Evolutionary conservation across 2,888 invertebrate species (phyloP).

Genomic region (Oxyteleia sp.): DNA sequence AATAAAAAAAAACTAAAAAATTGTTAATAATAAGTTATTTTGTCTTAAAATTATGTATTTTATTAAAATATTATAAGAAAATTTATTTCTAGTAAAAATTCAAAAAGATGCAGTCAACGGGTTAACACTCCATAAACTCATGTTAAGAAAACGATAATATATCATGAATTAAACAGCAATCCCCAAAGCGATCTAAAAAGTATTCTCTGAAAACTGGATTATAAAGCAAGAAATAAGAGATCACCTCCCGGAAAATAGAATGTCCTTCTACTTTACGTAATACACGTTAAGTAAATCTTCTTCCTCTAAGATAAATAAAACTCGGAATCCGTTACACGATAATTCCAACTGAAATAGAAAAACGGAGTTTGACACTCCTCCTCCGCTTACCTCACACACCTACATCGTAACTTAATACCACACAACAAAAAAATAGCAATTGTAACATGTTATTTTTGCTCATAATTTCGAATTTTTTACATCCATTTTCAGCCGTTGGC

Average conservation of each 20-base stretch:
- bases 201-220: not conserved
- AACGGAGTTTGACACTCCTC: constrained; percentile 4
- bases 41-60: too few species aligned
- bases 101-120: too few species aligned
- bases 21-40: too few species aligned
- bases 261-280: constrained; percentile 6
- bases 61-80: too few species aligned
- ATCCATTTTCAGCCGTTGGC: constrained; percentile 11
- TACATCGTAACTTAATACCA: constrained; percentile 10
- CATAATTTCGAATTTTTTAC: constrained; percentile 5
- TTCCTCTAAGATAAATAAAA: constrained; percentile 3
- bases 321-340: constrained; percentile 15
- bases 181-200: not conserved
- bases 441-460: not conserved
- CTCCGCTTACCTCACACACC: not conserved
- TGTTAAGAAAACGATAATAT: too few species aligned
- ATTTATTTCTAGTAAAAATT: too few species aligned
- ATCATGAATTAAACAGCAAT: too few species aligned
- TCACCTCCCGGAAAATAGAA: not conserved
- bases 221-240: constrained; percentile 8
- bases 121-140: too few species aligned
- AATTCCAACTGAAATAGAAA: not conserved
- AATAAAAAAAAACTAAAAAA: too few species aligned
- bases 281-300: constrained; percentile 6
- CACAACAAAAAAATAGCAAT: constrained; percentile 3